These are phyloP conservation scores for Metellina segmentata DNA, from an alignment of 2,888 invertebrate genomes.

Conservation along the genomic window DNA sequence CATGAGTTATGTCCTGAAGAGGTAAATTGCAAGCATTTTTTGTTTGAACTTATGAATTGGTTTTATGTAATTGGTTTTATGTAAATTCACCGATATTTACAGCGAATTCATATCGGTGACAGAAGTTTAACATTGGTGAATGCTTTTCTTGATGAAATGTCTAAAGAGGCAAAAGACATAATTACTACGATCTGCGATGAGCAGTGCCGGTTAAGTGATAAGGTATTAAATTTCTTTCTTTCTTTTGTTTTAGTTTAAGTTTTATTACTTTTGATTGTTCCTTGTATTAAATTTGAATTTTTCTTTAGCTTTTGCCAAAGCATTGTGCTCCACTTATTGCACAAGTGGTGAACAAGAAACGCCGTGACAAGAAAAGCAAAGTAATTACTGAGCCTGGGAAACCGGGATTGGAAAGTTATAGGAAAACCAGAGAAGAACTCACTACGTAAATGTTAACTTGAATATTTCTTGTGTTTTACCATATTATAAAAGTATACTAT, in stretches of 20 bases:
- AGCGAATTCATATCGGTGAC: slow-evolving; percentile 89
- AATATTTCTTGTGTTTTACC: background rate
- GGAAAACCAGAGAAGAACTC: slow-evolving; percentile 96
- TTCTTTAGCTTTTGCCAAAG: slow-evolving; percentile 88
- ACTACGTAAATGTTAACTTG: slow-evolving; percentile 85
- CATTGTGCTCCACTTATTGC: slow-evolving; percentile 96
- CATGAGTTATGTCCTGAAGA: slow-evolving; percentile 99
- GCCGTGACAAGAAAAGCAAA: slow-evolving; percentile 89
- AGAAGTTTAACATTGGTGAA: slow-evolving; percentile 97
- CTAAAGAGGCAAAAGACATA: slow-evolving; percentile 98
- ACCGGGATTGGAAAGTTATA: slow-evolving; percentile 97
- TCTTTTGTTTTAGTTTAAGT: background rate
- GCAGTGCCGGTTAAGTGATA: slow-evolving; percentile 97
- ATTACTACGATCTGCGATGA: slow-evolving; percentile 99
- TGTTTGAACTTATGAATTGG: background rate
- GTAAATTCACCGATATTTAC: slow-evolving; percentile 32
- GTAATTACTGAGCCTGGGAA: slow-evolving; percentile 89
- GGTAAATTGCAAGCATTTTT: slow-evolving; percentile 79
- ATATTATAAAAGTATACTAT: background rate
- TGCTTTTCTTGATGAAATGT: slow-evolving; percentile 98
- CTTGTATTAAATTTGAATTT: background rate
- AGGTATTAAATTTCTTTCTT: slow-evolving; percentile 81
- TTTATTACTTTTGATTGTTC: background rate
- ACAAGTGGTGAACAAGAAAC: slow-evolving; percentile 91
- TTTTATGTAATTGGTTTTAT: background rate